Percentiles rank a stretch among this genome's conserved stretches.
phyloP scores from a whole-genome alignment of 2,113 vertebrate species.

The Rhynchopsitta pachyrhyncha region DNA sequence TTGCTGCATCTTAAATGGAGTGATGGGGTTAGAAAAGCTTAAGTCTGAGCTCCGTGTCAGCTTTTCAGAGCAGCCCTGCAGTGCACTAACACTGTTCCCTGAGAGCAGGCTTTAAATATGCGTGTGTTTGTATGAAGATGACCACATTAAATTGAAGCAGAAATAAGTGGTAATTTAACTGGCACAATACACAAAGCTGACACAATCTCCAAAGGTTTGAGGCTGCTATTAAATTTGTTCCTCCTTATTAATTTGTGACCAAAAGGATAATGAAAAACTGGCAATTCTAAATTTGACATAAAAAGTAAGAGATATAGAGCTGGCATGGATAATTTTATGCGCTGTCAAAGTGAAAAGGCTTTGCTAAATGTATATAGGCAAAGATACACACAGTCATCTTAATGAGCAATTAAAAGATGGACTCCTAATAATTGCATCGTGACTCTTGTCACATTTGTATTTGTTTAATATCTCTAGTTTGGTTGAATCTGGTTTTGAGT shows the following conservation, averaged over 20 bases:
- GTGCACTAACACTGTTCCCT: neutral
- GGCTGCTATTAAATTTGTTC: slow-evolving; percentile 48
- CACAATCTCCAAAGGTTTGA: slow-evolving; percentile 39
- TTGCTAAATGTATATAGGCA: slow-evolving; percentile 7
- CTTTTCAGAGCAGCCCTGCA: neutral
- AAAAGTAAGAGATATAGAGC: neutral
- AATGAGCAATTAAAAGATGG: slow-evolving; percentile 55
- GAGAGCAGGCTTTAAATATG: neutral
- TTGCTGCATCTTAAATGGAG: neutral
- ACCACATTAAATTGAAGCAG: slow-evolving; percentile 42
- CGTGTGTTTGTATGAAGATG: slow-evolving; percentile 18
- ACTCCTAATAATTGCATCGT: slow-evolving; percentile 32
- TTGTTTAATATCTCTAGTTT: slow-evolving; percentile 38
- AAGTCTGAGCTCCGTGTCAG: neutral
- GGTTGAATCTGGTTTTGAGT: neutral
- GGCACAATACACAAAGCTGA: neutral
- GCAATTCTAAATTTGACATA: neutral
- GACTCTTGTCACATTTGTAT: slow-evolving; percentile 45
- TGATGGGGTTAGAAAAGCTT: neutral
- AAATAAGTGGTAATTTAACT: slow-evolving; percentile 17
- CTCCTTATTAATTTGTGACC: slow-evolving; percentile 55
- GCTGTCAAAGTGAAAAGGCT: slow-evolving; percentile 45
- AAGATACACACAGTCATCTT: slow-evolving; percentile 13
- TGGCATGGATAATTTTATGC: slow-evolving; percentile 50
- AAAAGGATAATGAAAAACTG: slow-evolving; percentile 49